Evolutionary conservation across 2,113 vertebrate species (phyloP).

Genomic region (Rhynchomys soricoides): DNA sequence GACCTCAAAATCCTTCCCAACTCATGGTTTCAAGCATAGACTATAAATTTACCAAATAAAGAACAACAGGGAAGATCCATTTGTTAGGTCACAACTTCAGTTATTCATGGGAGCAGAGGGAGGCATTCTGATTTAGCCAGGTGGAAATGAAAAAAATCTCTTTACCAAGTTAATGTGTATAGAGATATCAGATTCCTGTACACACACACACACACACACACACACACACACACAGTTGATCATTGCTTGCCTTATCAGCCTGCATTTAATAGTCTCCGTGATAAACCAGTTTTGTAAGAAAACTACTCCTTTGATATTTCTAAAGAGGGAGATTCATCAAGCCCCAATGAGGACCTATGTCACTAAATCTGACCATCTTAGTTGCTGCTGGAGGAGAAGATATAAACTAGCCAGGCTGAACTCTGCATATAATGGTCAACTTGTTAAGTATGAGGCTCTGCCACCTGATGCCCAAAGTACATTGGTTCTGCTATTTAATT

Average conservation of each 20-base stretch:
- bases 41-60: constrained; percentile 8
- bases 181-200: not conserved
- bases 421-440: not conserved
- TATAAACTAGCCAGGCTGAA: not conserved
- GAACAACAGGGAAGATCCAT: not conserved
- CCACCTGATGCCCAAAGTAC: not conserved
- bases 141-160: not conserved
- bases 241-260: not conserved
- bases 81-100: not conserved
- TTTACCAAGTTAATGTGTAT: not conserved
- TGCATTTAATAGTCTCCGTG: not conserved
- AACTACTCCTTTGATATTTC: not conserved
- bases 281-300: not conserved
- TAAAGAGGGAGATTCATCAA: not conserved
- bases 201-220: not conserved
- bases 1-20: constrained; percentile 33
- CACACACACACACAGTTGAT: not conserved
- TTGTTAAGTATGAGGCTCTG: not conserved
- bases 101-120: not conserved
- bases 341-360: not conserved
- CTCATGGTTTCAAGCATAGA: constrained; percentile 1
- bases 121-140: not conserved
- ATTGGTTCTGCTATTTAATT: not conserved
- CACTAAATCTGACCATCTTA: not conserved
- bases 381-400: not conserved